phyloP scores from a whole-genome alignment of 2,797 vertebrate species.

The Lepus oiostolus region DNA sequence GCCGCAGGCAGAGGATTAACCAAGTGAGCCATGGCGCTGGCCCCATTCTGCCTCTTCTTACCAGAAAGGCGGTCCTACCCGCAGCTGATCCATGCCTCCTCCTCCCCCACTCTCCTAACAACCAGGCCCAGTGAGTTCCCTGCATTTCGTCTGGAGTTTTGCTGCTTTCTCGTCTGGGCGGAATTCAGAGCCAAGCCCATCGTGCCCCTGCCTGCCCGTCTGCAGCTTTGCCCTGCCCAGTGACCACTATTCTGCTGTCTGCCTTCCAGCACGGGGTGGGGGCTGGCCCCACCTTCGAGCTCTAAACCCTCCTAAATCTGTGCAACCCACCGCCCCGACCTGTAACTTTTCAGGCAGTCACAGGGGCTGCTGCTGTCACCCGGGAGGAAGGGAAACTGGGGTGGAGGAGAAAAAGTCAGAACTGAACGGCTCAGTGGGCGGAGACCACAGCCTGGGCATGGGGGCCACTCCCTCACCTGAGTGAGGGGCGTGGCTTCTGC shows the following conservation, averaged over 20 bases:
- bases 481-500: not conserved
- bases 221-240: not conserved
- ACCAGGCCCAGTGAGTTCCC: not conserved
- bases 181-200: conserved; percentile 52
- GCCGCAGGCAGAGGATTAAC: too few relatives aligned
- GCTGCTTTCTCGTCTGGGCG: conserved; percentile 66
- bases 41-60: not conserved
- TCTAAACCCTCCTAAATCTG: not conserved
- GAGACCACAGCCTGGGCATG: rapidly evolving
- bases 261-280: not conserved
- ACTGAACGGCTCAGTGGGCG: too few relatives aligned
- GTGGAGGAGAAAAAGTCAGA: not conserved
- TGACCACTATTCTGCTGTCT: conserved; percentile 17
- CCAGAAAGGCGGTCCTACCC: not conserved
- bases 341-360: not conserved
- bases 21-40: too few relatives aligned
- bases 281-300: not conserved
- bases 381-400: not conserved
- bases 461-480: not conserved
- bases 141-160: conserved; percentile 37
- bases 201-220: conserved; percentile 75
- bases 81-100: rapidly evolving
- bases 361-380: not conserved
- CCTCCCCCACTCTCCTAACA: not conserved
- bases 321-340: not conserved